These are phyloP conservation scores for Drosophila insularis DNA, from an alignment of 1,140 invertebrate species.

Conservation along the genomic window DNA sequence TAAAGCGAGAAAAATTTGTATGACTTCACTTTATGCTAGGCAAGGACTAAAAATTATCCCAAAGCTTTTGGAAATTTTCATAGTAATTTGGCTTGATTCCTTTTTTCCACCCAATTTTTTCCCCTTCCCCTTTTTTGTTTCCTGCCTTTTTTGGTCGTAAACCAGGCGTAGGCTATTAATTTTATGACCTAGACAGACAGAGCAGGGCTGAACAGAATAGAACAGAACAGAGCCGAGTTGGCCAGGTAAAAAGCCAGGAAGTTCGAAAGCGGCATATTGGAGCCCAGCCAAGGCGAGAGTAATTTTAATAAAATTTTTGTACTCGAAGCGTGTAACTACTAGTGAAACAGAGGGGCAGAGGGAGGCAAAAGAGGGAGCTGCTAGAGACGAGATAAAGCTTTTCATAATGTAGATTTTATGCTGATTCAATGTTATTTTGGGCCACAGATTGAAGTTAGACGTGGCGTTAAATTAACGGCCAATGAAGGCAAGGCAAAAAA, in stretches of 20 bases:
- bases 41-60: conserved; percentile 48
- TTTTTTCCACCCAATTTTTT: conserved; percentile 16
- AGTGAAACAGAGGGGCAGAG: background rate
- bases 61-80: conserved; percentile 56
- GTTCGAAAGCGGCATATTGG: conserved; percentile 19
- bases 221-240: conserved; percentile 24
- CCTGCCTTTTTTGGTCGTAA: conserved; percentile 39
- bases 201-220: background rate
- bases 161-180: conserved; percentile 64
- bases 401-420: conserved; percentile 65
- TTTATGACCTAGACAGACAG: conserved; percentile 53
- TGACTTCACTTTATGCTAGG: conserved; percentile 24
- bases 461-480: conserved; percentile 54
- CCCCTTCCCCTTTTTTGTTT: conserved; percentile 23
- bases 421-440: conserved; percentile 60
- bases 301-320: conserved; percentile 64
- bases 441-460: conserved; percentile 53
- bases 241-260: conserved; percentile 22
- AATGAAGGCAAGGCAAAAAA: conserved; percentile 22
- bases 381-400: conserved; percentile 34
- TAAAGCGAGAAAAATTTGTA: background rate
- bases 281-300: conserved; percentile 23
- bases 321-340: conserved; percentile 47
- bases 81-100: conserved; percentile 33
- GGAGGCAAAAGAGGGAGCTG: background rate